Percentiles rank a stretch among this genome's conserved stretches.
Conservation (phyloP, 2,797 vertebrate genomes). For the Rhincodon typus region DNA sequence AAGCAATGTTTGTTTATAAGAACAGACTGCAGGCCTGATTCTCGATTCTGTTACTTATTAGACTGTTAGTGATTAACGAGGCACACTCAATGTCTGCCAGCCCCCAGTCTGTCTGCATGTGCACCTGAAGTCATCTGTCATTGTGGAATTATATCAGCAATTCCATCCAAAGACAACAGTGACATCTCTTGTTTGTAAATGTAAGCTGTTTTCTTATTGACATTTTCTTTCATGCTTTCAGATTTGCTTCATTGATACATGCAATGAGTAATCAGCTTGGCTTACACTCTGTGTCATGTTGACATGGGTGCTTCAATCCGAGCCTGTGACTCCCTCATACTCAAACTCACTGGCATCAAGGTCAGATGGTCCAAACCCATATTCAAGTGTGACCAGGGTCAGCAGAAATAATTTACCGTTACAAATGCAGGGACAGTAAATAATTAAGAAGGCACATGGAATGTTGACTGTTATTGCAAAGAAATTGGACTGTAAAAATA, state of each 20-base stretch:
- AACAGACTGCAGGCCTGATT: not conserved
- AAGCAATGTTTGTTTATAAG: not conserved
- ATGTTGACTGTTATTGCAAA: too few relatives aligned
- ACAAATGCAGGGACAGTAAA: too few relatives aligned
- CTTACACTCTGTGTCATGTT: not conserved
- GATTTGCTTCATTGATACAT: not conserved
- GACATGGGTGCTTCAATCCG: not conserved
- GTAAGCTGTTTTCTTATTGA: not conserved
- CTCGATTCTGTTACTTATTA: not conserved
- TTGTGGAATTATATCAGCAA: not conserved
- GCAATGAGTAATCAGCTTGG: not conserved
- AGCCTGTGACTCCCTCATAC: not conserved
- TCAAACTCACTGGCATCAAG: not conserved
- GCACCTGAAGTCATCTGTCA: slow-evolving; percentile 20
- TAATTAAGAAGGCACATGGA: too few relatives aligned
- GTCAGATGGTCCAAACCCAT: not conserved
- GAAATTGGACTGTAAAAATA: too few relatives aligned
- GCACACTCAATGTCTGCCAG: slow-evolving; percentile 8
- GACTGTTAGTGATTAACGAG: slow-evolving; percentile 14
- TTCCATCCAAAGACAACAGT: not conserved
- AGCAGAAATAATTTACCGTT: not conserved
- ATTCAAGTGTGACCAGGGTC: not conserved
- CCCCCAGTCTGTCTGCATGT: slow-evolving; percentile 4
- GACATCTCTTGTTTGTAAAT: slow-evolving; percentile 3
- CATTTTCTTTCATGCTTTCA: too few relatives aligned